phyloP scores from a whole-genome alignment of 1,140 invertebrate species.

The Matsumurasca onukii region DNA sequence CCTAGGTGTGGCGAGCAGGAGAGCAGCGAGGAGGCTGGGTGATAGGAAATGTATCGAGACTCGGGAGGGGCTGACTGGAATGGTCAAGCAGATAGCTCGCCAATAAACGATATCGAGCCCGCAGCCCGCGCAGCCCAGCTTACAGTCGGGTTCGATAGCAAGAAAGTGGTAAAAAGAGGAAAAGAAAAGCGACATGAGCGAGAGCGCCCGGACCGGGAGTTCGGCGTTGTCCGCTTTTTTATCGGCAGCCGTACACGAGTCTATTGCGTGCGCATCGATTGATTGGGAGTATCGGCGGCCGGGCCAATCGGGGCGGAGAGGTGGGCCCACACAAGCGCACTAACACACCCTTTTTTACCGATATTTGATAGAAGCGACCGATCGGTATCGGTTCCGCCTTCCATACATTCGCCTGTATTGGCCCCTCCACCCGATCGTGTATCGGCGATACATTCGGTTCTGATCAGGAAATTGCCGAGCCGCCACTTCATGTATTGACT shows the following conservation, averaged over 20 bases:
- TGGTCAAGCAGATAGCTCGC: constrained; percentile 12
- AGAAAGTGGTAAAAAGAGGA: constrained; percentile 17
- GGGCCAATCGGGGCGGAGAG: constrained; percentile 3
- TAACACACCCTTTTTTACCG: constrained; percentile 23
- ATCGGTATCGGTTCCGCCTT: constrained; percentile 15
- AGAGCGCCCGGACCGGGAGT: too few relatives aligned
- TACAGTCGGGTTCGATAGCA: background rate
- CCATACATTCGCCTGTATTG: background rate
- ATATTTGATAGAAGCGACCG: constrained; percentile 26
- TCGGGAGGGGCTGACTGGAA: background rate
- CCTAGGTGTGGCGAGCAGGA: background rate
- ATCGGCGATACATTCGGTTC: too few relatives aligned
- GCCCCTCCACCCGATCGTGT: background rate
- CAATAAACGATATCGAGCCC: constrained; percentile 3
- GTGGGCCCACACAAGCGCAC: constrained; percentile 21
- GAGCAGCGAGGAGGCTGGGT: background rate
- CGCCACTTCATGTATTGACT: too few relatives aligned
- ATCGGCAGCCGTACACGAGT: background rate
- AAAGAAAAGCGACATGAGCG: constrained; percentile 17
- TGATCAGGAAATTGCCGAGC: too few relatives aligned
- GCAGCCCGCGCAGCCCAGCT: background rate
- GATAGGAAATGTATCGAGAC: background rate
- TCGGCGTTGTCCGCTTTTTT: constrained; percentile 23
- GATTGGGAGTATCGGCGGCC: constrained; percentile 14
- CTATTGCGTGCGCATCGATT: constrained; percentile 6